A percentile compares a stretch with the other conserved stretches of the same genome.
phyloP scores from a whole-genome alignment of 2,888 invertebrate species.

The Buathra laborator region DNA sequence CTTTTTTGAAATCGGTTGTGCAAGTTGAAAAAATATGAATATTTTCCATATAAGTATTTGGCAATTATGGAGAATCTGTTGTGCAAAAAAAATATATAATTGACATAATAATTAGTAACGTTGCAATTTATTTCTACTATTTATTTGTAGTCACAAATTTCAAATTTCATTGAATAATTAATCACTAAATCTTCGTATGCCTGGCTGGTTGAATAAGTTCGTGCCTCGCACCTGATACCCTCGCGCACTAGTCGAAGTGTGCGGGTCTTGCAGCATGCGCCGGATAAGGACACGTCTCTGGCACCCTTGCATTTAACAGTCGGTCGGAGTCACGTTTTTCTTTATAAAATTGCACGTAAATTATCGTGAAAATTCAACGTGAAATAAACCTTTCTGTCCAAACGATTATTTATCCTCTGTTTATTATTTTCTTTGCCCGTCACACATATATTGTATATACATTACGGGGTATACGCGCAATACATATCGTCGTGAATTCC shows the following conservation, averaged over 20 bases:
- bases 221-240: constrained; percentile 38
- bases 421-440: constrained; percentile 34
- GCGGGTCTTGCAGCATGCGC: constrained; percentile 13
- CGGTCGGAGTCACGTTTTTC: constrained; percentile 34
- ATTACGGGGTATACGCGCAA: not conserved
- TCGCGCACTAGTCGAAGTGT: constrained; percentile 32
- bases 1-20: too few relatives aligned
- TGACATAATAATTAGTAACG: not conserved
- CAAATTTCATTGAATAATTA: not conserved
- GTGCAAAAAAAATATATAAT: constrained; percentile 7
- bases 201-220: not conserved
- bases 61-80: not conserved
- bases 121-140: too few relatives aligned
- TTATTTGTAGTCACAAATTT: not conserved
- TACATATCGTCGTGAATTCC: not conserved
- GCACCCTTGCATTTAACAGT: constrained; percentile 23
- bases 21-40: constrained; percentile 14
- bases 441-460: not conserved
- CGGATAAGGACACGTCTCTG: constrained; percentile 39
- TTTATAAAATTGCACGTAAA: constrained; percentile 35
- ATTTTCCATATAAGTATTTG: not conserved
- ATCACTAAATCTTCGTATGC: constrained; percentile 9
- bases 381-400: constrained; percentile 39
- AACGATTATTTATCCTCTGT: constrained; percentile 36
- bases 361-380: constrained; percentile 40